Percentiles rank a stretch among this genome's conserved stretches.
These are phyloP conservation scores for Tortrix viridana DNA, from an alignment of 2,888 invertebrate species.

Conservation along the genomic window DNA sequence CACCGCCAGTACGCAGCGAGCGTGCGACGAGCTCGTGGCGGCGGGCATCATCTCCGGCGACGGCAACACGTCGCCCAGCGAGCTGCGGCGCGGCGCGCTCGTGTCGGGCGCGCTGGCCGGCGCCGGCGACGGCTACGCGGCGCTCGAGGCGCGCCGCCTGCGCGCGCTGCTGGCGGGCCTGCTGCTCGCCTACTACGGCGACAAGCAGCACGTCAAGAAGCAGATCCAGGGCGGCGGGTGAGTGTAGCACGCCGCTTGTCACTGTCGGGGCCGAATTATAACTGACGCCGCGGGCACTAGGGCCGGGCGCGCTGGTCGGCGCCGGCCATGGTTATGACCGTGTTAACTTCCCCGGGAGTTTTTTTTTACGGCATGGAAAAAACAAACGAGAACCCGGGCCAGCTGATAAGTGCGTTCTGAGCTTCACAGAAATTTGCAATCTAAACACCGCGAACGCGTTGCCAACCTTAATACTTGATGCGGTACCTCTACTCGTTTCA, in stretches of 20 bases:
- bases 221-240: conserved; percentile 94
- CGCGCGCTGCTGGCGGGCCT: conserved; percentile 90
- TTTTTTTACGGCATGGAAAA: too few relatives aligned
- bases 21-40: conserved; percentile 71
- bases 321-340: too few relatives aligned
- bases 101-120: conserved; percentile 76
- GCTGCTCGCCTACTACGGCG: conserved; percentile 94
- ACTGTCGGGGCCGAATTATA: too few relatives aligned
- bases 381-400: too few relatives aligned
- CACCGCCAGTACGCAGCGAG: conserved; percentile 69
- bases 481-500: too few relatives aligned
- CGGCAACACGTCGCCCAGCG: conserved; percentile 66
- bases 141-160: conserved; percentile 90
- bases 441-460: too few relatives aligned
- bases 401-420: too few relatives aligned
- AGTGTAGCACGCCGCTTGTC: conserved; percentile 47
- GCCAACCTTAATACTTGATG: too few relatives aligned
- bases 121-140: conserved; percentile 86
- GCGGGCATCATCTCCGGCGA: conserved; percentile 72
- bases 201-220: conserved; percentile 97
- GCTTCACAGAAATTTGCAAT: too few relatives aligned
- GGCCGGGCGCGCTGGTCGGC: too few relatives aligned
- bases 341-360: too few relatives aligned
- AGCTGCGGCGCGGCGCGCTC: conserved; percentile 71
- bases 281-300: too few relatives aligned